Conservation (phyloP, 2,113 vertebrate species). For the Myrmophylax atrothorax region DNA sequence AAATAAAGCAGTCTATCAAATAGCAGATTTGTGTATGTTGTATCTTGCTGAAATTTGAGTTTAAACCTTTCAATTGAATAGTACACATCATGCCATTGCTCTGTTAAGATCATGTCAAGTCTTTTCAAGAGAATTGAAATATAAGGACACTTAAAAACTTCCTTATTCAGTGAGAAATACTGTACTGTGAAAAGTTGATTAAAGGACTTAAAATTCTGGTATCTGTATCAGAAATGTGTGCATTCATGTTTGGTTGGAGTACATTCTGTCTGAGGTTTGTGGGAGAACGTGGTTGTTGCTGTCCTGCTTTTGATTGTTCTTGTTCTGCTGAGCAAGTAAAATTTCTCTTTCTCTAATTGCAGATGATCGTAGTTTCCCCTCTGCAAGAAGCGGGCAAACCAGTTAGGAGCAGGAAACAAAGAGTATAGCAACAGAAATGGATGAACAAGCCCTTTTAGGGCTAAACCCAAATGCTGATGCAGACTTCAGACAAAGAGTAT, state of each 20-base stretch:
- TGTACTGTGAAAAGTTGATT: not conserved
- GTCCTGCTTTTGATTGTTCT: not conserved
- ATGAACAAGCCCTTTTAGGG: conserved; percentile 97
- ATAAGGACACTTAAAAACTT: not conserved
- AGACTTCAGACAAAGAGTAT: conserved; percentile 92
- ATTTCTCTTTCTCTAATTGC: conserved; percentile 47
- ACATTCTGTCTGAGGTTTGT: not conserved
- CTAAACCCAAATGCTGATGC: conserved; percentile 96
- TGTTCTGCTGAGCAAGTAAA: conserved; percentile 27
- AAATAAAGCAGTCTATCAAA: not conserved
- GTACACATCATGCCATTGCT: not conserved
- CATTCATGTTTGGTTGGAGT: not conserved
- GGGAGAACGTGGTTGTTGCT: not conserved
- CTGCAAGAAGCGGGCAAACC: conserved; percentile 75
- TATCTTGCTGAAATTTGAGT: not conserved
- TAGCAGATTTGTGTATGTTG: not conserved
- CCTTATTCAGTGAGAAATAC: not conserved
- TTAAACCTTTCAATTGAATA: not conserved
- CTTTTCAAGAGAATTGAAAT: not conserved
- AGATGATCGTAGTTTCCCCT: conserved; percentile 83
- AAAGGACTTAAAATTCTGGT: not conserved
- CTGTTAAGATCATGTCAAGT: not conserved
- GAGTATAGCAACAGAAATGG: conserved; percentile 86
- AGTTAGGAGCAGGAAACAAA: conserved; percentile 78
- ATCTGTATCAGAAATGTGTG: not conserved